phyloP scores from a whole-genome alignment of 2,113 vertebrate genomes.

The human region DNA sequence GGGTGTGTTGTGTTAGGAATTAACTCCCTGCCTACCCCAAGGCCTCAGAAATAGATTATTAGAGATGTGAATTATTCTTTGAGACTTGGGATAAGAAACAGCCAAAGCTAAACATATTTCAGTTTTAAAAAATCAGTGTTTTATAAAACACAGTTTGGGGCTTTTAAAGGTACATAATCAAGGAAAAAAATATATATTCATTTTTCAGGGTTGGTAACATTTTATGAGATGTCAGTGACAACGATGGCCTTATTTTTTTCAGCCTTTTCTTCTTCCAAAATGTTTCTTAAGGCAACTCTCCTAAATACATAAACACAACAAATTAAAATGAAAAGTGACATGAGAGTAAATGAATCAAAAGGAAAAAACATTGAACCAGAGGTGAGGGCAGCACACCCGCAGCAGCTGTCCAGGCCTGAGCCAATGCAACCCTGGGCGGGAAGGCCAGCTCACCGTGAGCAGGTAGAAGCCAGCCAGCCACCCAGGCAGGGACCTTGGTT shows the following conservation, averaged over 20 bases:
- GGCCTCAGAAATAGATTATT: not conserved
- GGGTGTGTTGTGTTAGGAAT: not conserved
- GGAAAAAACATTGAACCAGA: not conserved
- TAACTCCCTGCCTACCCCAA: not conserved
- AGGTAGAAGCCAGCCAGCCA: accelerated
- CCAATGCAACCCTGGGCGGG: accelerated
- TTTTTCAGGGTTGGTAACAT: not conserved
- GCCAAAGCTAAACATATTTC: not conserved
- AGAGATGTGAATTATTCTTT: not conserved
- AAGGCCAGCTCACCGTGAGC: accelerated
- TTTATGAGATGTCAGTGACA: not conserved
- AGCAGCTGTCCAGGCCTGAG: not conserved
- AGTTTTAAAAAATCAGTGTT: not conserved
- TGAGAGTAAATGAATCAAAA: not conserved
- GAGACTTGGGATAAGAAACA: not conserved
- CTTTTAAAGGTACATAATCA: not conserved
- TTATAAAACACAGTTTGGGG: not conserved
- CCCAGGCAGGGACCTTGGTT: accelerated
- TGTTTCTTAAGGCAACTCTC: not conserved
- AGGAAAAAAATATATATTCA: not conserved
- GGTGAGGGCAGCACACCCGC: accelerated
- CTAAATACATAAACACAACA: not conserved
- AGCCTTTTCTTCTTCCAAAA: not conserved
- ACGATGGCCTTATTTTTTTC: not conserved
- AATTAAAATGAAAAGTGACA: not conserved